Base-by-base conservation (phyloP, 2,113 vertebrate genomes). In the Tupaia tana region DNA sequence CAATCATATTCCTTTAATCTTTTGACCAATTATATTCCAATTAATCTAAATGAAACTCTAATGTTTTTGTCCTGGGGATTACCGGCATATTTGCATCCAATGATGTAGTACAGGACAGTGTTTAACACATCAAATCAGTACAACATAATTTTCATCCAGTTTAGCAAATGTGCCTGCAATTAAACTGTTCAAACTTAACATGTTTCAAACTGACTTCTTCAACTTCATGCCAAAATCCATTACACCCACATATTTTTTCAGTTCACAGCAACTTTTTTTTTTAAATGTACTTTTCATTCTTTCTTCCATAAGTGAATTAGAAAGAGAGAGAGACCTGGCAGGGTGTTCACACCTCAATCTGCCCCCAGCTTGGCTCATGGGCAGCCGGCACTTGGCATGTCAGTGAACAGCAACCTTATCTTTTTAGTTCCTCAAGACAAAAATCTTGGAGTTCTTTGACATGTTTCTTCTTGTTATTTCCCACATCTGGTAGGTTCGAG, bases 171-270 rank as follows among this genome's bases (percentile, higher is more conserved):
- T 25, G 19, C 52, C 75, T 12, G 18, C 58, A 43, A 43, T 52
- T 24, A 24, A 85, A 74, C 25, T 9, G n/a, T 70, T 25, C 34
- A 81, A 77, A 69, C 14, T 69, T 74, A 34, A 34, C 22, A 64
- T 29, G 12, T 73, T n/a, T 70, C 82, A 64, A 79, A 29, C 25
- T 24, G 59, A 9, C 85, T 84, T n/a, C 82, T 78, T 64, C n/a
- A 79, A 80, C 15, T 56, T 87, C 54, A 59, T 70, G 15, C n/a
- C 70, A 29, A 93, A 96, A 79, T 61, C 64, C n/a, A 43, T 92
- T 56, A 24, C 74, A 80, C 10, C 29, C 4, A 73, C 29, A 58
- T 6, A 12, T 20, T 19, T 34, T n/a, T 3, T 58, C 54, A 20
- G 24, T 63, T 67, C 22, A 19, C 3, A 91, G 43, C 7, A 82